Base-by-base conservation (phyloP, 2,113 vertebrate genomes). In the Phalacrocorax carbo region DNA sequence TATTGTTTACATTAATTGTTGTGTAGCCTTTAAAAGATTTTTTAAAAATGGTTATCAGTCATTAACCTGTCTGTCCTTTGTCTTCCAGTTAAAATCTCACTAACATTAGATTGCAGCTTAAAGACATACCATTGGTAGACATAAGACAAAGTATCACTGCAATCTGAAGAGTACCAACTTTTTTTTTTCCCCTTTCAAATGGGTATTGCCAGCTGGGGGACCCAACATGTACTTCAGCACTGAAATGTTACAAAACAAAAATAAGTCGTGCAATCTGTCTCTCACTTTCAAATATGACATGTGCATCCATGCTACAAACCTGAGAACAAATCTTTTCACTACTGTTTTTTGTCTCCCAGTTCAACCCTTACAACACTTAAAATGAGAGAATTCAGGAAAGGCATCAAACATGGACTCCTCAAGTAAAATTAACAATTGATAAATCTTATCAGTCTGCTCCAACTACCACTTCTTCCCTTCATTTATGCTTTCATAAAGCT, bases 71-170 rank as follows among this genome's bases (percentile, higher is more conserved):
- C 76, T 86, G 82, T 51, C 75, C 69, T 96, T 82, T 21, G 13
- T 85, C 97, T 96, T 83, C 86, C 81, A 95, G 44, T 94, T 94
- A 94, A 94, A 91, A 90, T 90, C 91, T 88, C 90, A 95, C 94
- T 94, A 94, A 85, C 64, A 49, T 88, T 73, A 88, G 54, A 82
- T 27, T 79, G 64, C 49, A 88, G 44, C n/a, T 54, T 80, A 30
- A 97, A 77, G 46, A 94, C 91, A 89, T 91, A 64, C 22, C 61
- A 61, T 11, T 57, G 62, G 73, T 23, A 79, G 57, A 90, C 83
- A 34, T 40, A 76, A 95, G 27, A 38, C 30, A 68, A 94, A 44
- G 79, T 38, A 85, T 66, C 84, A 68, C 68, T 70, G 44, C 60
- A 44, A 86, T 68, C 70, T 82, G 71, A 84, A 92, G 52, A 80